Evolutionary conservation across 2,888 invertebrate species (phyloP), one percentile per base, ranked within the genome.

Genomic region (Smittia sp.): DNA sequence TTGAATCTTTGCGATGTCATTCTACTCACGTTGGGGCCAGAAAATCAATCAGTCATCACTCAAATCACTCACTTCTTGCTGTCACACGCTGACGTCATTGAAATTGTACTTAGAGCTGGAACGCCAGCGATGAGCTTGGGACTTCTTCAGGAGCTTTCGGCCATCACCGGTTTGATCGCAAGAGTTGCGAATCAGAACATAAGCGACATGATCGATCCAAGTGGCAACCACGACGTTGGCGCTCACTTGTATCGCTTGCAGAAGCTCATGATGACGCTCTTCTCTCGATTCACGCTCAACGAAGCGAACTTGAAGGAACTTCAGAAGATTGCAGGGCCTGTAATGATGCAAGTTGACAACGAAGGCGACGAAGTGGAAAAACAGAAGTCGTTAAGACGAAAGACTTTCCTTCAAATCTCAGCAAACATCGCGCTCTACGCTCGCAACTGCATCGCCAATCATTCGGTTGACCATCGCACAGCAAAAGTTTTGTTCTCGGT

Each of bases 31-130:
- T 85, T 96, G 67, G 94, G 95, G 27, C 85, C 90, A 0, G 89
- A 91, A 77, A 95, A 96, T 83, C 89, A 90, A 81, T 90, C 92
- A 72, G 92, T 92, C 67, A 87, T 91, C 13, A 83, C 89, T 7
- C 94, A 94, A 84, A 89, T 95, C 67, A 87, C 92, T 77, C 89
- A 91, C 77, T 90, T 93, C 77, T 80, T 96, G 58, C 86, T 94
- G 69, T 89, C 90, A 74, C 94, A 96, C 80, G 85, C 90, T 69
- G 94, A 96, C 78, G 89, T 90, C 74, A 86, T 95, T 74, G 91
- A 92, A 78, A 85, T 89, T 77, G 88, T 94, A 69, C 83, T 96
- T 67, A 85, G 94, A 75, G 88, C 88, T 54, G 88, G 89, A 0
- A 85, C 84, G 76, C 89, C 91, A 0, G 85, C 85, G 73, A 85